Evolutionary conservation across 2,888 invertebrate species (phyloP).

Genomic region (Latrodectus elegans): DNA sequence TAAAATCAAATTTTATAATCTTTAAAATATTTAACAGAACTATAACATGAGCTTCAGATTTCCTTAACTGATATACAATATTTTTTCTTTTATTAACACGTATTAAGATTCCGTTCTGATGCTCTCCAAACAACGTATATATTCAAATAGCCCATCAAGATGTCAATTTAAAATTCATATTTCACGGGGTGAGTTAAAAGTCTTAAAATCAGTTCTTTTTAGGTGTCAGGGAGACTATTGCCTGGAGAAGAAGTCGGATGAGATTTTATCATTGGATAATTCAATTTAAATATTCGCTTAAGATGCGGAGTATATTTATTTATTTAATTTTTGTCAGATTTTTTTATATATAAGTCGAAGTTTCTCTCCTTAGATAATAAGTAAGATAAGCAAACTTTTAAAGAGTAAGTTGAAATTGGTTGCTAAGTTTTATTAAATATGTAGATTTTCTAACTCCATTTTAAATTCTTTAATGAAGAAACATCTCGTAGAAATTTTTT

Average conservation of each 20-base stretch:
- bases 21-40: constrained; percentile 16
- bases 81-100: background rate
- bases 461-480: too few relatives aligned
- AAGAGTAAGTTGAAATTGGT: too few relatives aligned
- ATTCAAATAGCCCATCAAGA: constrained; percentile 59
- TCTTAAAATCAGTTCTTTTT: constrained; percentile 11
- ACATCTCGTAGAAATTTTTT: too few relatives aligned
- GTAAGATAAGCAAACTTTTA: too few relatives aligned
- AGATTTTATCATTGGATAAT: constrained; percentile 21
- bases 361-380: too few relatives aligned
- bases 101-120: background rate
- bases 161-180: constrained; percentile 61
- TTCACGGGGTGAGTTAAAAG: constrained; percentile 34
- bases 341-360: too few relatives aligned
- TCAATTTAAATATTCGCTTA: constrained; percentile 6
- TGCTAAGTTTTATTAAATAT: too few relatives aligned
- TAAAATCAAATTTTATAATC: constrained; percentile 10
- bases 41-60: background rate
- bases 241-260: background rate
- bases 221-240: constrained; percentile 1
- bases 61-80: constrained; percentile 1
- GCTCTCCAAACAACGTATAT: constrained; percentile 32
- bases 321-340: background rate
- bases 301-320: background rate
- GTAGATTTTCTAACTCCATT: too few relatives aligned